phyloP scores from a whole-genome alignment of 23 tunicate genomes.

The Clavelina lepadiformis region DNA sequence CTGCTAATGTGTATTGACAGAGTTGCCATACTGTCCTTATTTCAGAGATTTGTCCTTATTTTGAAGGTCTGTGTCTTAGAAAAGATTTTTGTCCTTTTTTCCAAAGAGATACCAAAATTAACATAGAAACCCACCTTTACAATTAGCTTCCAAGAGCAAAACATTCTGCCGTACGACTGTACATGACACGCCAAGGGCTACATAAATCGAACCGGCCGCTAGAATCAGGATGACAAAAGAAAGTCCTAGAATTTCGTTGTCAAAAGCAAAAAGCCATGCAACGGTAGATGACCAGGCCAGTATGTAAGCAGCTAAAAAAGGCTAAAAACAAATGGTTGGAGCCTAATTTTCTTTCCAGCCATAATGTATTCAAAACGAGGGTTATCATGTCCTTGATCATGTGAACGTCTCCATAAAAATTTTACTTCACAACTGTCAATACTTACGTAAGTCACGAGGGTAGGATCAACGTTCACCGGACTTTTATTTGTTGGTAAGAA shows the following conservation, averaged over 20 bases:
- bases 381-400: too few relatives aligned
- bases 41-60: too few relatives aligned
- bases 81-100: too few relatives aligned
- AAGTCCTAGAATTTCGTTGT: conserved; percentile 61
- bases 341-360: too few relatives aligned
- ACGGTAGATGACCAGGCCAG: conserved; percentile 24
- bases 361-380: too few relatives aligned
- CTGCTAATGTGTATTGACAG: too few relatives aligned
- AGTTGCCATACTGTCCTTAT: too few relatives aligned
- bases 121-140: too few relatives aligned
- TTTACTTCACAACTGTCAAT: neutral
- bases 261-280: conserved; percentile 76
- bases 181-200: conserved; percentile 46
- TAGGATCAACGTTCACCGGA: conserved; percentile 38
- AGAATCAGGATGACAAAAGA: conserved; percentile 38
- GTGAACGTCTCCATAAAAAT: neutral
- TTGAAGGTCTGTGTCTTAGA: too few relatives aligned
- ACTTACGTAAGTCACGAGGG: conserved; percentile 47
- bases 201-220: conserved; percentile 21
- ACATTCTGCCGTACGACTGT: too few relatives aligned
- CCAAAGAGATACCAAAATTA: neutral
- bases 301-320: conserved; percentile 27
- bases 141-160: too few relatives aligned
- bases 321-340: too few relatives aligned
- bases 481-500: conserved; percentile 40